These are phyloP conservation scores for Sipha maydis DNA, from an alignment of 2,888 invertebrate genomes.

Conservation along the genomic window DNA sequence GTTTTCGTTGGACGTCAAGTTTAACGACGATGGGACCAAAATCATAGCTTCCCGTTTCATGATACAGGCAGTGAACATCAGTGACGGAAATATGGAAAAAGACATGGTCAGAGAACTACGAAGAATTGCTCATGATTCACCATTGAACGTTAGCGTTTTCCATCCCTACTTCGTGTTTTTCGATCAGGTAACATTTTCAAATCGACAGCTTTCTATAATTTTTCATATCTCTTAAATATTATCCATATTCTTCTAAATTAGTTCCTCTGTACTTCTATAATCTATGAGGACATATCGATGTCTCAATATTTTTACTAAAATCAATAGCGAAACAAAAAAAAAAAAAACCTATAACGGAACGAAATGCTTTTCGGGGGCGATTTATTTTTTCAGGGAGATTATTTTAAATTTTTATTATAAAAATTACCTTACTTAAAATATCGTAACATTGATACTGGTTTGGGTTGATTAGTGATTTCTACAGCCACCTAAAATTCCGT, in stretches of 20 bases:
- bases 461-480: too few relatives aligned
- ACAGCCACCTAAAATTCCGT: too few relatives aligned
- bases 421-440: too few relatives aligned
- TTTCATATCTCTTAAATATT: not conserved
- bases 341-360: too few relatives aligned
- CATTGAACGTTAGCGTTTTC: slow-evolving; percentile 88
- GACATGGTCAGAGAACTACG: slow-evolving; percentile 88
- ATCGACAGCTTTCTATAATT: not conserved
- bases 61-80: slow-evolving; percentile 88
- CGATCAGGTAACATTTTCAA: slow-evolving; percentile 75
- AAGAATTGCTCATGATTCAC: slow-evolving; percentile 79
- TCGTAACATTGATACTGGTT: too few relatives aligned
- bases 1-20: slow-evolving; percentile 85
- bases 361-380: too few relatives aligned
- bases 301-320: too few relatives aligned
- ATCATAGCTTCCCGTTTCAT: slow-evolving; percentile 87
- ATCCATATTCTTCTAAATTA: not conserved
- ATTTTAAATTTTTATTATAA: too few relatives aligned
- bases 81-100: slow-evolving; percentile 89
- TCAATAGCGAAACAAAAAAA: too few relatives aligned
- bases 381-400: too few relatives aligned
- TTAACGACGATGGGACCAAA: slow-evolving; percentile 78
- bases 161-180: slow-evolving; percentile 97
- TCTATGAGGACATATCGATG: too few relatives aligned
- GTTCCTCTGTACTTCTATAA: too few relatives aligned